These are phyloP conservation scores for Panonychus citri DNA, from an alignment of 1,140 invertebrate species.

Conservation along the genomic window DNA sequence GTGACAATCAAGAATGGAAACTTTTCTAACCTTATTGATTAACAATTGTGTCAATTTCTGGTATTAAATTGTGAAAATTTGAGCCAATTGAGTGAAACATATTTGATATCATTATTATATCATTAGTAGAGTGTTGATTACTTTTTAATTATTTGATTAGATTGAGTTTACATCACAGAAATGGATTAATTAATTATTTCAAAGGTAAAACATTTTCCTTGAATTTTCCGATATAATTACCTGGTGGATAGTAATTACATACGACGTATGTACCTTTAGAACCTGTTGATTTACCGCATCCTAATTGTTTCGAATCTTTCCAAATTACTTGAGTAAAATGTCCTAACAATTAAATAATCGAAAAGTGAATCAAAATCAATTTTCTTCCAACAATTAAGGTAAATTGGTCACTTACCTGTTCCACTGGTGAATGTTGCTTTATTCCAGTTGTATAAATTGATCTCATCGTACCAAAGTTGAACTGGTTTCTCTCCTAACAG, in stretches of 20 bases:
- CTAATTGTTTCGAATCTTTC: constrained; percentile 43
- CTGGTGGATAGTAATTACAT: background rate
- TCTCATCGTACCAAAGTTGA: background rate
- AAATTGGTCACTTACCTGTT: background rate
- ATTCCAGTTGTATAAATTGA: background rate
- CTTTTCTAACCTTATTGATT: too few species aligned
- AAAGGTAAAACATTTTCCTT: background rate
- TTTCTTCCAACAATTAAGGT: background rate
- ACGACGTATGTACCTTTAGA: constrained; percentile 10
- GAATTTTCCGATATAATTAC: background rate
- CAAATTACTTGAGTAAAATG: constrained; percentile 32
- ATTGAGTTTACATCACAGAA: too few species aligned
- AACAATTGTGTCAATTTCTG: too few species aligned
- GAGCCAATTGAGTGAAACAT: too few species aligned
- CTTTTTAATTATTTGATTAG: too few species aligned
- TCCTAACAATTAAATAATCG: constrained; percentile 9
- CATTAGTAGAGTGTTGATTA: too few species aligned
- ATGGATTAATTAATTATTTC: too few species aligned
- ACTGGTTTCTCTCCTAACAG: background rate
- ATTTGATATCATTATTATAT: too few species aligned
- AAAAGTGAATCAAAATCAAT: background rate
- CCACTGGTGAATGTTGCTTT: background rate
- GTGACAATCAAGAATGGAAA: too few species aligned
- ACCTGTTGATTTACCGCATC: constrained; percentile 37
- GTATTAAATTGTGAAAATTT: too few species aligned